Base-by-base conservation (phyloP, 2,113 vertebrate species). In the Drymodes brunneopygia region DNA sequence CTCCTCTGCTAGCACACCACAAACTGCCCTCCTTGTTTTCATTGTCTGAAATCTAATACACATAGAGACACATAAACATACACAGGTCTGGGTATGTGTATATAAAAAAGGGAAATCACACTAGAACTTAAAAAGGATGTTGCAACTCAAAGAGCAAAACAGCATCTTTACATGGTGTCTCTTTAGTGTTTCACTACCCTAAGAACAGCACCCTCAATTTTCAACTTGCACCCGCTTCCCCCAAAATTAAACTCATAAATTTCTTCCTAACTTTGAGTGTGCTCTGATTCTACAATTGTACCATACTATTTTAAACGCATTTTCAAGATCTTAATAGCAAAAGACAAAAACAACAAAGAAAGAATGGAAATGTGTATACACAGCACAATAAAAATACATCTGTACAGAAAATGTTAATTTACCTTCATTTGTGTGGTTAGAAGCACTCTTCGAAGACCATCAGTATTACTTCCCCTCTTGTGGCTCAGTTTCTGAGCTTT, bases 341-440 rank as follows among this genome's bases (percentile, higher is more conserved):
- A 86, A 90, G 60, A 87, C 84, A 83, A 82, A 82, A 67, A 44
- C 15, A 80, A 38, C 11, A 82, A 70, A 84, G 56, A 61, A 80
- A 54, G 22, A 88, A 81, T 10, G 67, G 73, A 85, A 95, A 93
- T 21, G 54, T 53, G 38, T 86, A 84, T 70, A 53, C 40, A 36
- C 53, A 10, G 15, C 31, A 10, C 80, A 91, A 92, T 65, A 87
- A 87, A 96, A 96, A 92, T 15, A 28, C 35, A 92, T 18, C 38
- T 66, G 35, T 40, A 58, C 21, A 31, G 48, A 48, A 79, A 79
- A 84, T 47, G 13, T 48, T 66, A 69, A 94, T 81, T 96, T 98
- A 99, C 99, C 99, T 99, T 99, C 88, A 98, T 96, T 97, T 99
- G 99, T 80, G 99, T 99, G 61, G 97, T 98, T 71, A 99, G 97